phyloP scores from a whole-genome alignment of 1,140 invertebrate genomes.

The Chionoecetes opilio region DNA sequence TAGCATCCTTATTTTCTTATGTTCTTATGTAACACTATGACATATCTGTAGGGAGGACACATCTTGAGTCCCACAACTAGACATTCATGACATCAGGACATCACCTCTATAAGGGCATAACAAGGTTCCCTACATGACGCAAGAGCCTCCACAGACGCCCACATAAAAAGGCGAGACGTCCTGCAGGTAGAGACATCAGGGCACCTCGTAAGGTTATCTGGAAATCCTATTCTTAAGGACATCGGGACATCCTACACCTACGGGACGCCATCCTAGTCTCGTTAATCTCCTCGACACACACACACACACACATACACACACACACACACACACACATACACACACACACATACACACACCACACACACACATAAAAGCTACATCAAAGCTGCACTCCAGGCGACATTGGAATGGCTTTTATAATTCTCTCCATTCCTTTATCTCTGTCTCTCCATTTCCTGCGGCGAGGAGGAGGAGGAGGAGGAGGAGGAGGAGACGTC shows the following conservation, averaged over 20 bases:
- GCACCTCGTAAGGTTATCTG: neutral
- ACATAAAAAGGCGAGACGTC: neutral
- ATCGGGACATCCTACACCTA: neutral
- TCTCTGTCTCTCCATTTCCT: conserved; percentile 28
- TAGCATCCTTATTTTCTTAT: neutral
- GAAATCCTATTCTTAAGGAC: neutral
- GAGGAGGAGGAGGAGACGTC: neutral
- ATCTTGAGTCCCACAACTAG: neutral
- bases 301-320: conserved; percentile 42
- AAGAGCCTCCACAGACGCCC: neutral
- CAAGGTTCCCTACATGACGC: neutral
- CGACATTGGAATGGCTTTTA: neutral
- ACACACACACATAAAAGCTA: neutral
- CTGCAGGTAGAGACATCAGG: conserved; percentile 15
- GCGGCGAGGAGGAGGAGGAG: neutral
- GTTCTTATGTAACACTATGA: no score
- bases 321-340: conserved; percentile 36
- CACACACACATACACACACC: conserved; percentile 31
- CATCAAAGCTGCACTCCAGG: neutral
- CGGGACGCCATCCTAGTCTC: no score
- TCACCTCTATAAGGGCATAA: neutral
- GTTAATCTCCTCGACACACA: neutral
- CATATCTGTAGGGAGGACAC: no score
- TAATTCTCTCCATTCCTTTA: conserved; percentile 30
- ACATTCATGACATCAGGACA: neutral